phyloP scores from a whole-genome alignment of 2,113 vertebrate species.

The Syrrhaptes paradoxus region DNA sequence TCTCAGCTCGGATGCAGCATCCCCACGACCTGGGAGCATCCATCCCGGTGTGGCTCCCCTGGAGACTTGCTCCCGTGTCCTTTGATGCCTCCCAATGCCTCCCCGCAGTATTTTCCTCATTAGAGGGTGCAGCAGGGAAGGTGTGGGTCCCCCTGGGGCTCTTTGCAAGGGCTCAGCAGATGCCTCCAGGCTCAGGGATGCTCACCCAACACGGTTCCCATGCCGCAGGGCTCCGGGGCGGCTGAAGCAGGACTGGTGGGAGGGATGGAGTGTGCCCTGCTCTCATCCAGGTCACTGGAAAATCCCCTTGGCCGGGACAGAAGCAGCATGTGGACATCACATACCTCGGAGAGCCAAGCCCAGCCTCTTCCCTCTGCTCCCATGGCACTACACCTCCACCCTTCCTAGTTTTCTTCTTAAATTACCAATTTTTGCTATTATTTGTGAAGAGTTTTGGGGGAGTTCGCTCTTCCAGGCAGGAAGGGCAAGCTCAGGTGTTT shows the following conservation, averaged over 20 bases:
- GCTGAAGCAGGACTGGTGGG: neutral
- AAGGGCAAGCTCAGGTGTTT: neutral
- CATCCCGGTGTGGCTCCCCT: fast-evolving
- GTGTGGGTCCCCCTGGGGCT: neutral
- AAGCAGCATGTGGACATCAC: neutral
- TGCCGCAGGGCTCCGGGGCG: fast-evolving
- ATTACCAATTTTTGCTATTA: neutral
- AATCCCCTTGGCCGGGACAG: neutral
- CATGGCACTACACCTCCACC: neutral
- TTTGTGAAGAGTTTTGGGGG: neutral
- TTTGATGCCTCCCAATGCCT: neutral
- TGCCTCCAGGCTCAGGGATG: neutral
- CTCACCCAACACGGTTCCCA: fast-evolving
- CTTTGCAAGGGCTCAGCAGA: neutral
- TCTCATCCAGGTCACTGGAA: neutral
- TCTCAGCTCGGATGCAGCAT: neutral
- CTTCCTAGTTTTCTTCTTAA: neutral
- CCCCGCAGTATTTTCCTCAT: neutral
- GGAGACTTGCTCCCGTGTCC: fast-evolving
- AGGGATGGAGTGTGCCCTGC: neutral
- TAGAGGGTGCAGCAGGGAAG: neutral
- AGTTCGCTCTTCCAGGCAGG: neutral
- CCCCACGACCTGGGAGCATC: neutral
- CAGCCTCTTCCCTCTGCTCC: neutral
- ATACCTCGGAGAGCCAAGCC: neutral